Evolutionary conservation across 2,797 vertebrate species (phyloP).

Genomic region (Gadopsis marmoratus): DNA sequence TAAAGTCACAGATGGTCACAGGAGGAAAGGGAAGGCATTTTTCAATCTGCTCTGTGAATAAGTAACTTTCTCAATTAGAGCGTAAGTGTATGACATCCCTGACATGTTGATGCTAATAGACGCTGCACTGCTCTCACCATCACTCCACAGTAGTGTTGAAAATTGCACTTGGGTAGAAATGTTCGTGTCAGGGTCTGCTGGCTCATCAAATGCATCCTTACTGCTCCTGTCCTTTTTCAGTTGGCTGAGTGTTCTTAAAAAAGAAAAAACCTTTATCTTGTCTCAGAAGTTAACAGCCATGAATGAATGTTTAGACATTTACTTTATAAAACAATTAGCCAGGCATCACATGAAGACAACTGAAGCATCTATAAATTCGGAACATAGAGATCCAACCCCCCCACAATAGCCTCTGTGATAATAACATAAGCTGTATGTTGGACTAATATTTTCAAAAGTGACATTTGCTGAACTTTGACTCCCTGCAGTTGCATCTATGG

Average conservation of each 20-base stretch:
- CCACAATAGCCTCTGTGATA: constrained; percentile 16
- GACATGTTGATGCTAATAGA: constrained; percentile 55
- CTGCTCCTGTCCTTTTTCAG: constrained; percentile 13
- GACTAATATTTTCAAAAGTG: constrained; percentile 20
- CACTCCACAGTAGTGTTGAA: constrained; percentile 35
- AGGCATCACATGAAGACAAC: constrained; percentile 45
- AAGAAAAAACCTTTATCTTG: background rate
- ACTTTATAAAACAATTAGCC: constrained; percentile 43
- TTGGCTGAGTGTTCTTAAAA: constrained; percentile 17
- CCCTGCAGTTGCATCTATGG: background rate
- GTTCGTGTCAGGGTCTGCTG: constrained; percentile 22
- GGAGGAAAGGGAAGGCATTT: constrained; percentile 14
- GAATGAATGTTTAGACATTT: constrained; percentile 42
- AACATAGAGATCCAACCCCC: constrained; percentile 20
- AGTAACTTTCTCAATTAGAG: constrained; percentile 65
- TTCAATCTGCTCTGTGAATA: constrained; percentile 46
- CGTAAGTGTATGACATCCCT: constrained; percentile 49
- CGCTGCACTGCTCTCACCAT: constrained; percentile 6
- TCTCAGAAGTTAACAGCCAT: constrained; percentile 41
- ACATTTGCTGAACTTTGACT: constrained; percentile 19
- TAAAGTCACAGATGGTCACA: constrained; percentile 21
- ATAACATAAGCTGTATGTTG: constrained; percentile 18
- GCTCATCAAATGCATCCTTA: constrained; percentile 30
- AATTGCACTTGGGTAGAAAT: constrained; percentile 40
- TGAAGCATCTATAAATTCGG: constrained; percentile 22